A percentile compares a stretch with the other conserved stretches of the same genome.
Conservation (phyloP, 2,888 invertebrate genomes). For the Agrochola lota region DNA sequence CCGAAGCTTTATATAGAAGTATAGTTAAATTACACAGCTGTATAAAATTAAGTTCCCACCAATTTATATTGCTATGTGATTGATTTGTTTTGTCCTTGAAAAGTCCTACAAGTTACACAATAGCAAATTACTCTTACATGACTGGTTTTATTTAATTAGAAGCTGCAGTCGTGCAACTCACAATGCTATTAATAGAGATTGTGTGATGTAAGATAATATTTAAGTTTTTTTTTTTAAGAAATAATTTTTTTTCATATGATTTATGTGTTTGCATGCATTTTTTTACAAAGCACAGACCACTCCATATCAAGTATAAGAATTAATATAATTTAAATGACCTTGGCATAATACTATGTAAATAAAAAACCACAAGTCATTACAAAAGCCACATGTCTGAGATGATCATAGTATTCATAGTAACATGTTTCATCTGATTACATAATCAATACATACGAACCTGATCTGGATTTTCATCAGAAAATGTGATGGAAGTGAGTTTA, state of each 20-base stretch:
- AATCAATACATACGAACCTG: slow-evolving; percentile 89
- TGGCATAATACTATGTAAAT: background rate
- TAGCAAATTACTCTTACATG: background rate
- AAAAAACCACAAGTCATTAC: slow-evolving; percentile 13
- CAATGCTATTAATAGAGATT: background rate
- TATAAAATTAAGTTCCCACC: background rate
- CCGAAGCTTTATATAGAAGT: background rate
- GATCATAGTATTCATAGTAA: too few relatives aligned
- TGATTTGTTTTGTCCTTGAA: slow-evolving; percentile 14
- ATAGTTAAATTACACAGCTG: background rate
- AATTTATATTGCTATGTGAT: background rate
- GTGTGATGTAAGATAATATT: background rate
- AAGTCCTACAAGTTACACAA: background rate
- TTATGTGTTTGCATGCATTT: background rate
- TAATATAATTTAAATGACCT: slow-evolving; percentile 1
- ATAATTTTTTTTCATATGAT: too few relatives aligned
- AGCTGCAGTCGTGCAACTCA: slow-evolving; percentile 8
- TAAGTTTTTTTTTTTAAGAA: too few relatives aligned
- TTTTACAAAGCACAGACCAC: background rate
- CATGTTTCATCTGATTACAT: background rate
- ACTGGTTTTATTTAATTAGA: slow-evolving; percentile 2
- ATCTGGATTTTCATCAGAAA: slow-evolving; percentile 97
- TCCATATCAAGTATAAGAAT: background rate
- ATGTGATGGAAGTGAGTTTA: slow-evolving; percentile 96
- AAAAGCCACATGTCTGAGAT: background rate